Evolutionary conservation across 2,888 invertebrate genomes (phyloP), one percentile per base, ranked within the genome.

Genomic region (Philaethria dido): DNA sequence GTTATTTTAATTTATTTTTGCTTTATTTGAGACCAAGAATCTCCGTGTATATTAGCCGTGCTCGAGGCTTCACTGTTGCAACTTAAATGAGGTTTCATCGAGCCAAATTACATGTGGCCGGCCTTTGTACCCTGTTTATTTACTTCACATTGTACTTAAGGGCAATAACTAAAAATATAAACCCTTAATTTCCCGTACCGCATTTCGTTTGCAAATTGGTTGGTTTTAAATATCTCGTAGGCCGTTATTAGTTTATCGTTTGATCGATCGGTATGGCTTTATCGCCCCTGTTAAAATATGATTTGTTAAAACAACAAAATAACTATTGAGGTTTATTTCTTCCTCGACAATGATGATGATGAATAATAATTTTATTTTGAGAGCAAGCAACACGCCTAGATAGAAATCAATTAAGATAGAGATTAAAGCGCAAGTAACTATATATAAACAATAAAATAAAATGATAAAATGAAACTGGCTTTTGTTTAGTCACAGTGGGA

Each of bases 91-190:
- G 87, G 86, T 86, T 86, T 84, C 83, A 85, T 81, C 85, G 88
- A 78, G 83, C 90, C 85, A 92, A 92, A 92, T 92, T 92, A 89
- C 86, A 89, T 78, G 83, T 82, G 82, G 80, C 80, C 82, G 80
- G 84, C 80, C 81, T 84, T 85, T 85, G 86, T 86, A 83, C 85
- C 81, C 74, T 87, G 84, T 88, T 87, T 89, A 89, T 89, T 90
- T 89, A 89, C 87, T 87, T 89, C 91, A 89, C 87, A 84, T 92
- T 89, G 91, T 88, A 92, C 88, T 92, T 92, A 92, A 83, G 87
- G 85, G 90, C 85, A 87, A 91, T 91, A 92, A 91, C 88, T 87
- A 89, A 82, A 80, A 80, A 80, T 80, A 74, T 81, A 82, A 80
- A 74, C 84, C 90, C 84, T 88, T 87, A 82, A 90, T 90, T 89